These are phyloP conservation scores for Crossaster papposus DNA, from an alignment of 53 echinoderm and acorn worm species.

Conservation along the genomic window DNA sequence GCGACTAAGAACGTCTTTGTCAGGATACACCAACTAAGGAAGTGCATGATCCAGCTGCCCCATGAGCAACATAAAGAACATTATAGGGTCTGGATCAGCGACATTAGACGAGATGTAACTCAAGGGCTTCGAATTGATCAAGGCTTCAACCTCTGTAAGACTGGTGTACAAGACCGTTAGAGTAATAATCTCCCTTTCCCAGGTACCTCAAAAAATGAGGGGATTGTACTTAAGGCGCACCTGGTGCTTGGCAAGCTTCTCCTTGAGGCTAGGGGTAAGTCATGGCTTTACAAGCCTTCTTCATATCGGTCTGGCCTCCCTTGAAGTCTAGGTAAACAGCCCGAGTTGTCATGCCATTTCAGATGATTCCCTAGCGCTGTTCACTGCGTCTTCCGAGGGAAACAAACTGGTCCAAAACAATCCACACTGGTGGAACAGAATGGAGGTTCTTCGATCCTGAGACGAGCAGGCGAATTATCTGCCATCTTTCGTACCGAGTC, in stretches of 20 bases:
- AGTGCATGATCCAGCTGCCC: constrained; percentile 39
- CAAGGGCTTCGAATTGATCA: constrained; percentile 64
- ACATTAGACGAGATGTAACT: constrained; percentile 58
- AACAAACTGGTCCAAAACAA: constrained; percentile 50
- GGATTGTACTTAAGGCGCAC: constrained; percentile 52
- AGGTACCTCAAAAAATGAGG: constrained; percentile 54
- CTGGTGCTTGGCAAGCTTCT: constrained; percentile 40
- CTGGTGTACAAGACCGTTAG: constrained; percentile 50
- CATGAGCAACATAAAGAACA: constrained; percentile 62
- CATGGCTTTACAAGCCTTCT: constrained; percentile 40
- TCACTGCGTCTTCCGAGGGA: constrained; percentile 33
- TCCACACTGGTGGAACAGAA: constrained; percentile 59
- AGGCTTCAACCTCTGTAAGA: constrained; percentile 54
- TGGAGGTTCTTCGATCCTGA: constrained; percentile 51
- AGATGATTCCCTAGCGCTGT: constrained; percentile 62
- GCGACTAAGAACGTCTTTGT: constrained; percentile 19
- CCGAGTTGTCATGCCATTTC: constrained; percentile 56
- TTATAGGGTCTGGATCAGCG: constrained; percentile 52
- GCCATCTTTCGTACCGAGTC: constrained; percentile 50
- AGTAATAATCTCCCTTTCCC: constrained; percentile 35
- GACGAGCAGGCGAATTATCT: constrained; percentile 54
- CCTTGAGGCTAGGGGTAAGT: constrained; percentile 45
- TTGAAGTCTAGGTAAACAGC: constrained; percentile 62
- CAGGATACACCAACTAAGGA: constrained; percentile 33
- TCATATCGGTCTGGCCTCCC: constrained; percentile 57